Evolutionary conservation across 2,888 invertebrate genomes (phyloP).

Genomic region (Nymphalis polychloros): DNA sequence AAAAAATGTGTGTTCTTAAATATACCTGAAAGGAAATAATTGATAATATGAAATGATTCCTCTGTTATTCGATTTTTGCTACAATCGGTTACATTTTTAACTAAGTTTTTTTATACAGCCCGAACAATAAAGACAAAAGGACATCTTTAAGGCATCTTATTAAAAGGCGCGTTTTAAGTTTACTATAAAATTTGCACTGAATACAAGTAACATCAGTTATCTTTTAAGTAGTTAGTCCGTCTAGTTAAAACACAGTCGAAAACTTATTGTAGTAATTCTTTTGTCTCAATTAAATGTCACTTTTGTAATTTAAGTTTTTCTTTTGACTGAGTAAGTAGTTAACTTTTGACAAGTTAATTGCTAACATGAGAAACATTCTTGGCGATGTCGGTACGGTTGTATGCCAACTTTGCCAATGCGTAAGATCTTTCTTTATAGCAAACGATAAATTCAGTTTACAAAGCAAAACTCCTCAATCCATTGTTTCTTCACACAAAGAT

Average conservation of each 20-base stretch:
- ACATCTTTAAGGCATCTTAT: no score
- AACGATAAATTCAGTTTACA: slow-evolving; percentile 37
- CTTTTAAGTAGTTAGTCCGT: no score
- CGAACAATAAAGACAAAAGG: no score
- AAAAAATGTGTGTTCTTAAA: neutral
- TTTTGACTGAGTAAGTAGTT: slow-evolving; percentile 32
- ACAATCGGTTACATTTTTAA: no score
- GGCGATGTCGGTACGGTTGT: slow-evolving; percentile 35
- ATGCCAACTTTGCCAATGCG: slow-evolving; percentile 43
- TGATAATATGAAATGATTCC: no score
- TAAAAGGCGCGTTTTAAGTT: no score
- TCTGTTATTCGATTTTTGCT: no score
- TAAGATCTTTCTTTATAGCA: slow-evolving; percentile 39
- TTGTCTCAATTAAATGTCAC: neutral
- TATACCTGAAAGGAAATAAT: neutral
- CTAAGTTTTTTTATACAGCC: no score
- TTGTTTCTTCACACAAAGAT: slow-evolving; percentile 39
- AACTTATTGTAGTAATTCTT: neutral
- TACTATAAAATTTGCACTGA: no score
- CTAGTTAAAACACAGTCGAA: neutral
- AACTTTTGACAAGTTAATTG: slow-evolving; percentile 46
- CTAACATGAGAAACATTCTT: slow-evolving; percentile 44
- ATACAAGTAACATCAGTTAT: no score
- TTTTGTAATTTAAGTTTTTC: slow-evolving; percentile 1
- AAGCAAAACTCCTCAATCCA: slow-evolving; percentile 34